Evolutionary conservation across 2,888 invertebrate genomes (phyloP).

Genomic region (Drosophila nr. fundita): DNA sequence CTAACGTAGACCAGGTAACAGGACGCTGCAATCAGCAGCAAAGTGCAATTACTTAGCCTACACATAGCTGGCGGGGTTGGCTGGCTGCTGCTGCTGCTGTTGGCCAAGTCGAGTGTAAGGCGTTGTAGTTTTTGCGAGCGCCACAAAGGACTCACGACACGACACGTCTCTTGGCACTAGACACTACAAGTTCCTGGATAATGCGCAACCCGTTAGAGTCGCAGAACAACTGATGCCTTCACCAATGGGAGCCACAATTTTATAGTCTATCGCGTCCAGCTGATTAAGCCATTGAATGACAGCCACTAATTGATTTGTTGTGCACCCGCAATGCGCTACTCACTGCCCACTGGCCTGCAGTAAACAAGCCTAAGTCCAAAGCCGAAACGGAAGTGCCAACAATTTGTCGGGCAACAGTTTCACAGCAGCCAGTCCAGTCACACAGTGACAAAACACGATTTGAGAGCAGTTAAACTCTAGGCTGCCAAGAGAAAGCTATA

Average conservation of each 20-base stretch:
- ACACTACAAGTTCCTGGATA: slow-evolving; percentile 29
- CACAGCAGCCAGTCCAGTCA: slow-evolving; percentile 20
- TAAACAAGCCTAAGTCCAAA: slow-evolving; percentile 59
- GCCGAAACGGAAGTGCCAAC: slow-evolving; percentile 70
- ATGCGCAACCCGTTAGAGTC: slow-evolving; percentile 40
- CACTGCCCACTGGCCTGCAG: slow-evolving; percentile 42
- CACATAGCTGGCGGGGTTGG: slow-evolving; percentile 60
- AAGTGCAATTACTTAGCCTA: slow-evolving; percentile 72
- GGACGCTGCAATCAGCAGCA: slow-evolving; percentile 74
- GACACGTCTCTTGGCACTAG: slow-evolving; percentile 3
- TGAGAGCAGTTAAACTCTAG: background rate
- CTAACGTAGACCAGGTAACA: slow-evolving; percentile 72
- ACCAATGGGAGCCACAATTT: slow-evolving; percentile 51
- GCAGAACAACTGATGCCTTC: slow-evolving; percentile 63
- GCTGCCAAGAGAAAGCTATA: background rate
- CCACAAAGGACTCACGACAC: slow-evolving; percentile 19
- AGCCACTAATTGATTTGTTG: slow-evolving; percentile 80
- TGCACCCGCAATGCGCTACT: slow-evolving; percentile 48
- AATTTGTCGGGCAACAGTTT: slow-evolving; percentile 61
- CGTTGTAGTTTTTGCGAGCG: slow-evolving; percentile 30
- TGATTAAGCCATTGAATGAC: slow-evolving; percentile 73
- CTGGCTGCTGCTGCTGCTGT: background rate
- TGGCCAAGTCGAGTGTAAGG: slow-evolving; percentile 16
- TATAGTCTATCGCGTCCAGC: slow-evolving; percentile 61
- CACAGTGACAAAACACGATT: slow-evolving; percentile 33